These are phyloP conservation scores for Alethe castanea DNA, from an alignment of 2,113 vertebrate species.

Conservation along the genomic window DNA sequence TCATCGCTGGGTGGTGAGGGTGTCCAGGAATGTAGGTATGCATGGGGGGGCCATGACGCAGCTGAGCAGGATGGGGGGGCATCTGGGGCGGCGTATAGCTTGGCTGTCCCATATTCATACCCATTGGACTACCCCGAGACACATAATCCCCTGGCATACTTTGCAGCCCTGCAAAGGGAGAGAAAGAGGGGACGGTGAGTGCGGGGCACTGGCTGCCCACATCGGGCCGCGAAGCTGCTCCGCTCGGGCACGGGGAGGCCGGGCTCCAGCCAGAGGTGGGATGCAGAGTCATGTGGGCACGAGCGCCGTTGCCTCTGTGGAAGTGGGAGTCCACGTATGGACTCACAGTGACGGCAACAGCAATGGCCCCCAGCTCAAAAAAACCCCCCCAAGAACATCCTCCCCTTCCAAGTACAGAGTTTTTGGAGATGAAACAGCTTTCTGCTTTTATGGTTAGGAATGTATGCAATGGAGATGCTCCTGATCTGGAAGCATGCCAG, in stretches of 20 bases:
- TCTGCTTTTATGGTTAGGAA: background rate
- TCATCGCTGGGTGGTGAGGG: conserved; percentile 85
- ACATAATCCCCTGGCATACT: conserved; percentile 89
- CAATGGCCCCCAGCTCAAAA: background rate
- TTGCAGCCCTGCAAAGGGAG: conserved; percentile 83
- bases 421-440: background rate
- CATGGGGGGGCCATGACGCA: conserved; percentile 85
- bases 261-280: background rate
- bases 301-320: fast-evolving
- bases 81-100: conserved; percentile 82
- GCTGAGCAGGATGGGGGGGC: conserved; percentile 84
- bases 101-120: conserved; percentile 86
- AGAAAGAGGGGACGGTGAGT: conserved; percentile 44
- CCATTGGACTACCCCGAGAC: conserved; percentile 88
- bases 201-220: background rate
- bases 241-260: fast-evolving
- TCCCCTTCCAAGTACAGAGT: background rate
- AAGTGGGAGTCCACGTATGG: fast-evolving
- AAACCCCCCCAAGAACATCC: background rate
- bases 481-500: background rate
- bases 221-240: fast-evolving
- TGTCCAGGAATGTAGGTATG: conserved; percentile 90
- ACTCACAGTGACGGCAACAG: fast-evolving
- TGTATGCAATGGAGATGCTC: fast-evolving
- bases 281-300: fast-evolving